Evolutionary conservation across 2,797 vertebrate species (phyloP), one percentile per base, ranked within the genome.

Genomic region (Pseudomugil gertrudae): DNA sequence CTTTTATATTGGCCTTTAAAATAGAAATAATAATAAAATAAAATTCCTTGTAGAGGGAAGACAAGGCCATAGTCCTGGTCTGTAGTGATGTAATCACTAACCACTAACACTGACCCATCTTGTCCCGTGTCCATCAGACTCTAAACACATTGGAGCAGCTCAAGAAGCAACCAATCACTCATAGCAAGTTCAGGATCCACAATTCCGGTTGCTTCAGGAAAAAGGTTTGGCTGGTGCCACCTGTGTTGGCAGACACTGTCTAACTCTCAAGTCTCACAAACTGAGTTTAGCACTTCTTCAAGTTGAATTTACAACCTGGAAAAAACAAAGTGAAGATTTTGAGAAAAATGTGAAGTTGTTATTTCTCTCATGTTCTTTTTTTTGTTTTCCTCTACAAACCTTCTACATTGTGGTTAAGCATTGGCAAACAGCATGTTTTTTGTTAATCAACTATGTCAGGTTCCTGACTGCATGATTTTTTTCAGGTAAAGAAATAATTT

Each of bases 241-340:
- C 84, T 90, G 90, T 89, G 89, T 86, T 85, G 77, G 81, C 71
- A 89, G 84, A 84, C 63, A 70, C 51, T 72, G 68, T 59, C 59
- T 79, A 74, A 83, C 78, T 61, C 61, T 63, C 38, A 38, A 38
- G 53, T 45, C 64, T 71, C 63, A 65, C 50, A 65, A 23, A 77
- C 26, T 26, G n/a, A 59, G 50, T 66, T 3, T 2, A 81, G 90
- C 88, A 84, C 88, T 92, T 91, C 91, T 92, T 92, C 90, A 92
- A 92, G 91, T 93, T 92, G 29, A 74, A 48, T 55, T 57, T 19
- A 45, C 32, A n/a, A 5, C 58, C 15, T 5, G 9, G 58, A 62
- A 76, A 43, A 52, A 56, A 48, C 32, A 21, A 14, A 47, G 61
- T 36, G 15, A n/a, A 30, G 1, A 24, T 58, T 58, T 67, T 2